phyloP scores from a whole-genome alignment of 2,797 vertebrate genomes.

The Xyrichtys novacula region DNA sequence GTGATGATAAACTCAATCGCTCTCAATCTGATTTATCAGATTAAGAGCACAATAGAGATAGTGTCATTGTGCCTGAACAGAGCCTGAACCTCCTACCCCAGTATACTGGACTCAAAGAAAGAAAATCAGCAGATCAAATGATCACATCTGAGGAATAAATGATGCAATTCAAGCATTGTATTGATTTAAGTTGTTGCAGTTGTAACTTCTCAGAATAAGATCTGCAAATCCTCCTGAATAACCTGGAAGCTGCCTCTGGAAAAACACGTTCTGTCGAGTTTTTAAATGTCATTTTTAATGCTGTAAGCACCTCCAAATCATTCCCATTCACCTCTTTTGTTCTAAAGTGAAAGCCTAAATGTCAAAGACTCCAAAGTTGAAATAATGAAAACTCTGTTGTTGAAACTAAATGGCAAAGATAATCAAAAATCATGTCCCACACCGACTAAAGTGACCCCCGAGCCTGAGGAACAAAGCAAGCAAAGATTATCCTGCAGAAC shows the following conservation, averaged over 20 bases:
- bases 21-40: too few species aligned
- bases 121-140: background rate
- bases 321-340: background rate
- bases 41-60: too few species aligned
- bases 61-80: too few species aligned
- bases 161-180: background rate
- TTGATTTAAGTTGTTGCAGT: background rate
- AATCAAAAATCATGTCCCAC: background rate
- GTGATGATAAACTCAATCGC: too few species aligned
- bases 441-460: background rate
- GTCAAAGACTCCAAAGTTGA: slow-evolving; percentile 11
- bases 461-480: background rate
- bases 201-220: background rate
- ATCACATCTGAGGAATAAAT: too few species aligned
- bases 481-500: slow-evolving; percentile 18
- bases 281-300: slow-evolving; percentile 15
- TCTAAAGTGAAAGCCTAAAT: background rate
- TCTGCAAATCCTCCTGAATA: background rate
- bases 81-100: too few species aligned
- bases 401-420: slow-evolving; percentile 6
- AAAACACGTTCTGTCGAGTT: background rate
- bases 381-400: slow-evolving; percentile 11
- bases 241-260: background rate
- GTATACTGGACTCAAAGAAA: too few species aligned
- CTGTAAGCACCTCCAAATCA: background rate